Conservation (phyloP, 2,888 invertebrate genomes). For the Latrodectus elegans region DNA sequence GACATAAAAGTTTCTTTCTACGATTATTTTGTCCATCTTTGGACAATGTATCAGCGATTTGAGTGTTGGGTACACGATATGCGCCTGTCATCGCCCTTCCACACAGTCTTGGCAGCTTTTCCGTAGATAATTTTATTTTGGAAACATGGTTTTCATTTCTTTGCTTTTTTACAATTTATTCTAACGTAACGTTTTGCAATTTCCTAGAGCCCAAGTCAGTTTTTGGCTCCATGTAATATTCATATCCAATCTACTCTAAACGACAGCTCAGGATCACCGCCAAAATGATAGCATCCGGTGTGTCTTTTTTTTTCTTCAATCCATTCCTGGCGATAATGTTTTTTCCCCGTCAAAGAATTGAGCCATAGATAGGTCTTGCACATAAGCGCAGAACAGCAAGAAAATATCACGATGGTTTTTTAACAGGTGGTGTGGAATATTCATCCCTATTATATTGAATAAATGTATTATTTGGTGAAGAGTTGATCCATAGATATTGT, state of each 20-base stretch:
- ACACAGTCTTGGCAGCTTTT: slow-evolving; percentile 24
- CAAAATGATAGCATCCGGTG: slow-evolving; percentile 38
- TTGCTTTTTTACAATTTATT: not conserved
- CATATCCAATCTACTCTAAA: slow-evolving; percentile 59
- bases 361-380: no score
- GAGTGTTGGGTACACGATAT: not conserved
- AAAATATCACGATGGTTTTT: no score
- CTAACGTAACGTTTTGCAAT: slow-evolving; percentile 22
- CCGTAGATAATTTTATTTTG: no score
- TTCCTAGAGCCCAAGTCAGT: slow-evolving; percentile 5
- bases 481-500: no score
- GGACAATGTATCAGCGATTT: slow-evolving; percentile 9
- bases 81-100: slow-evolving; percentile 8
- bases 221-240: slow-evolving; percentile 42
- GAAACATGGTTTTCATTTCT: slow-evolving; percentile 3
- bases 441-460: no score
- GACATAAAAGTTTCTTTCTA: no score
- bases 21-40: not conserved
- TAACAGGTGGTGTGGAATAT: no score
- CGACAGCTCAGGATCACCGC: slow-evolving; percentile 25
- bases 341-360: slow-evolving; percentile 18
- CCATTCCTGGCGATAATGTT: slow-evolving; percentile 26
- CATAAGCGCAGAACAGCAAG: no score
- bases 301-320: not conserved
- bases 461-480: no score